Evolutionary conservation across 2,888 invertebrate species (phyloP), one percentile per base, ranked within the genome.

Genomic region (Lordiphosa fenestrarum): DNA sequence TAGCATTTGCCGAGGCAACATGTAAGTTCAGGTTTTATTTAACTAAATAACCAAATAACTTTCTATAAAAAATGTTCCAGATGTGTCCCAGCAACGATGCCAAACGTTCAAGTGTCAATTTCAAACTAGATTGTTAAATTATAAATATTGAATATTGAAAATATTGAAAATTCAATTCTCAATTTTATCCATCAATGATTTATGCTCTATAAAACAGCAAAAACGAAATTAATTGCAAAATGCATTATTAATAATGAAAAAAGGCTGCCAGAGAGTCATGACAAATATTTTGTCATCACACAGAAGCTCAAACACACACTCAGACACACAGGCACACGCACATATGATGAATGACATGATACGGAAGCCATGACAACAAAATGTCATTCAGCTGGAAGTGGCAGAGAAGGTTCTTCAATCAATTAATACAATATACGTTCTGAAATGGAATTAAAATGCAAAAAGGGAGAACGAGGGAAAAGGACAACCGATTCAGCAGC

Each of bases 341-440:
- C 25, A 4, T 56, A 52, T 69, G 58, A 33, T 55, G 53, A 51
- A 51, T 58, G 55, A 53, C 12, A 49, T 47, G 47, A 52, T 38
- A 42, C 37, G 36, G 23, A 36, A 30, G 30, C 30, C 37, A 63
- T 51, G 46, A 51, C 54, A 59, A 53, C n/a, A n/a, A 13, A 10
- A 19, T 15, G 10, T 30, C 9, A 30, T 30, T 30, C 9, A 37
- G 25, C 25, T 3, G 15, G 4, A 9, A 3, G 21, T 9, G 30
- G 10, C 33, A 42, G 42, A 5, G 4, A 13, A 23, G 12, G 12
- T 60, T 54, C 65, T 40, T 62, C 69, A 69, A 75, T 75, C 73
- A 73, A 73, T 73, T 72, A 72, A 69, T 57, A 64, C 53, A 61
- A 66, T 73, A 58, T 52, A 57, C 5, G 23, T 53, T 73, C 47